Conservation (phyloP, 2,113 vertebrate species). For the Rhinoderma darwinii region DNA sequence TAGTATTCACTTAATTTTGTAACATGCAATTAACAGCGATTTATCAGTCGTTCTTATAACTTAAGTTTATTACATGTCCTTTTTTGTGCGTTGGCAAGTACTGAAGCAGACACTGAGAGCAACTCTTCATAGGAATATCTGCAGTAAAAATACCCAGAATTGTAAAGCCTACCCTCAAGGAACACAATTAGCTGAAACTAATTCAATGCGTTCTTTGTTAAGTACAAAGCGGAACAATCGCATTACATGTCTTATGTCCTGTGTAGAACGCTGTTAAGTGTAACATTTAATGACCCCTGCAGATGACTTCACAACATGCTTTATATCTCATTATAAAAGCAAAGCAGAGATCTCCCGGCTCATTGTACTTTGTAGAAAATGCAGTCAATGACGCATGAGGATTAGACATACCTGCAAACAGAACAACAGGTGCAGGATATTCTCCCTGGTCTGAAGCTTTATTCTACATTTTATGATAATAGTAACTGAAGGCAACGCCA, state of each 20-base stretch:
- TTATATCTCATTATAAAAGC: slow-evolving; percentile 40
- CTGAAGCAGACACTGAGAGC: background rate
- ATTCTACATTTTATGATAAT: slow-evolving; percentile 35
- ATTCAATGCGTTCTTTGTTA: slow-evolving; percentile 49
- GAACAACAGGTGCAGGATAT: slow-evolving; percentile 38
- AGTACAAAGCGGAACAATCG: slow-evolving; percentile 43
- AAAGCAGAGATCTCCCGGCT: slow-evolving; percentile 19
- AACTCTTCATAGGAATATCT: slow-evolving; percentile 22
- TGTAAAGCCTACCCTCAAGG: slow-evolving; percentile 44
- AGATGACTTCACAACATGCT: slow-evolving; percentile 47
- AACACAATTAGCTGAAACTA: slow-evolving; percentile 35
- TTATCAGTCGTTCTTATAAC: too few relatives aligned
- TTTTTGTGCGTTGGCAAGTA: too few relatives aligned
- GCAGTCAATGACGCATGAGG: slow-evolving; percentile 41
- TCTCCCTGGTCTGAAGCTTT: background rate
- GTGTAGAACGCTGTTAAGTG: slow-evolving; percentile 24
- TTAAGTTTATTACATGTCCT: too few relatives aligned
- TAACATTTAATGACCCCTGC: slow-evolving; percentile 40
- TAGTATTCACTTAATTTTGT: too few relatives aligned
- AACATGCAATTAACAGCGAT: too few relatives aligned
- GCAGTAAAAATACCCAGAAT: slow-evolving; percentile 9
- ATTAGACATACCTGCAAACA: slow-evolving; percentile 48
- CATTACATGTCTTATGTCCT: slow-evolving; percentile 46
- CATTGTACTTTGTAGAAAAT: slow-evolving; percentile 33
- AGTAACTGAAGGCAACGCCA: background rate